phyloP scores from a whole-genome alignment of 2,888 invertebrate genomes.

The Scaptomyza polygonia region DNA sequence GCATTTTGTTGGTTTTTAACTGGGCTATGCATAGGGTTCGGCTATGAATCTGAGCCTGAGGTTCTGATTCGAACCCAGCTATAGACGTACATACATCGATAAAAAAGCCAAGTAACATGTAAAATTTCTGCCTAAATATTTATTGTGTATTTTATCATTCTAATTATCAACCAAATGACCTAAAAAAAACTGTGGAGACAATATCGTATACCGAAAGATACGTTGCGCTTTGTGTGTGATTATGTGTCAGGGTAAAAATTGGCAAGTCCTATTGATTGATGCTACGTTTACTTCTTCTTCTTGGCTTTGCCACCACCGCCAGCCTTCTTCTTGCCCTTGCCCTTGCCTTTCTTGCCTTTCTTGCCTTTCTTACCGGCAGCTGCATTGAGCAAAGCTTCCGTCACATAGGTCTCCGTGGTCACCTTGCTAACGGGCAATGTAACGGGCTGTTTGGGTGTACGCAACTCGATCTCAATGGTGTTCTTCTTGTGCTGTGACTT shows the following conservation, averaged over 20 bases:
- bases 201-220: slow-evolving; percentile 22
- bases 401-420: slow-evolving; percentile 89
- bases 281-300: background rate
- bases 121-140: background rate
- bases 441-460: slow-evolving; percentile 89
- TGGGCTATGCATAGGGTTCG: no score
- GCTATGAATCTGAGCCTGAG: no score
- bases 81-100: no score
- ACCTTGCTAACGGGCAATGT: slow-evolving; percentile 86
- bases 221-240: no score
- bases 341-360: slow-evolving; percentile 30
- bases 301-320: background rate
- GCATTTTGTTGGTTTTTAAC: no score
- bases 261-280: background rate
- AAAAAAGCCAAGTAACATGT: background rate
- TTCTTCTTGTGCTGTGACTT: slow-evolving; percentile 89
- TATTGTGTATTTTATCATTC: slow-evolving; percentile 7
- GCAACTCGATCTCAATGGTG: slow-evolving; percentile 88
- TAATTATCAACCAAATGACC: slow-evolving; percentile 7
- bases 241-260: background rate
- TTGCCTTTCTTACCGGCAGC: slow-evolving; percentile 51
- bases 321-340: background rate
- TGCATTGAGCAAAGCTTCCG: slow-evolving; percentile 84
- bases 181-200: slow-evolving; percentile 15
- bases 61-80: no score